A percentile compares a stretch with the other conserved stretches of the same genome.
phyloP scores from a whole-genome alignment of 2,888 invertebrate genomes.

The Cosmia trapezina region DNA sequence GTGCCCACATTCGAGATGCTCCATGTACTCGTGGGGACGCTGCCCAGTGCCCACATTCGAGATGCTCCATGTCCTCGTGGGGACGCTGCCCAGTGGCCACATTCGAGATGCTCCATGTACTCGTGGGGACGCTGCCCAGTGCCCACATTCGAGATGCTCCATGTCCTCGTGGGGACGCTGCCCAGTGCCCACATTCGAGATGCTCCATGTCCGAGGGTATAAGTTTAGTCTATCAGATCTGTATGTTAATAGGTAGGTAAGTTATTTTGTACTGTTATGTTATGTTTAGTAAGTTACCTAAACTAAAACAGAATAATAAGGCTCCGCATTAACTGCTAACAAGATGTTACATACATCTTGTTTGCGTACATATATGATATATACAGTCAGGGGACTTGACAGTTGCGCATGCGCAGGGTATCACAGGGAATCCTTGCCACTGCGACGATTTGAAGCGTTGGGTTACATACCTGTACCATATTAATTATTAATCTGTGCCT shows the following conservation, averaged over 20 bases:
- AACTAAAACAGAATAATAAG: background rate
- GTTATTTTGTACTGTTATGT: background rate
- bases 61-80: too few species aligned
- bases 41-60: too few species aligned
- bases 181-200: background rate
- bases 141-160: background rate
- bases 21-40: too few species aligned
- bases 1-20: too few species aligned
- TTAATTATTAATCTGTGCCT: too few species aligned
- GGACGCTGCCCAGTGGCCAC: too few species aligned
- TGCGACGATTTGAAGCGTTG: background rate
- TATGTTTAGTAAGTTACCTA: conserved; percentile 4
- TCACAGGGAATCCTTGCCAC: background rate
- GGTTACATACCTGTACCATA: too few species aligned
- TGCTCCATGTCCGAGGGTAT: background rate
- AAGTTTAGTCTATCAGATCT: too few species aligned
- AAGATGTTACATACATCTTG: background rate
- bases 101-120: too few species aligned
- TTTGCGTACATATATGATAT: background rate
- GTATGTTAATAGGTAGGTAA: background rate
- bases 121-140: too few species aligned
- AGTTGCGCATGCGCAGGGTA: background rate
- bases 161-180: too few species aligned
- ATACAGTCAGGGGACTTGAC: background rate
- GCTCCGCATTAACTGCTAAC: background rate